Percentiles rank a stretch among this genome's conserved stretches.
These are phyloP conservation scores for Pollachius pollachius DNA, from an alignment of 2,113 vertebrate species.

Conservation along the genomic window DNA sequence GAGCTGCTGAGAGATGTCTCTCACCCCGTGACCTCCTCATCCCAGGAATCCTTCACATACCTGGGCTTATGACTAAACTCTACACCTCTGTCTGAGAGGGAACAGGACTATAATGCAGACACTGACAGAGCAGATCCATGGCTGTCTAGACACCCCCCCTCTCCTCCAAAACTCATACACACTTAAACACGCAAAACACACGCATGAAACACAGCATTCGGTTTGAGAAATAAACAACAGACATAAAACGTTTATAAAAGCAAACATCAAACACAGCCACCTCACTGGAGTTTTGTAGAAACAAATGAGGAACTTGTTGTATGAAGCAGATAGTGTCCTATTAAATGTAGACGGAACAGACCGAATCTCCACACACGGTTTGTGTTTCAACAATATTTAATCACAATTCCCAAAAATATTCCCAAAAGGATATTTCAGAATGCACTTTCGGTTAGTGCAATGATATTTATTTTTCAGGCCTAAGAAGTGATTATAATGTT, in stretches of 20 bases:
- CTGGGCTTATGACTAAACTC: constrained; percentile 46
- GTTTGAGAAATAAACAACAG: not conserved
- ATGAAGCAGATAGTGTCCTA: no score
- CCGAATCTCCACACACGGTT: no score
- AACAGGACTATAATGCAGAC: constrained; percentile 41
- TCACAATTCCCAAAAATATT: no score
- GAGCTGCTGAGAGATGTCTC: constrained; percentile 68
- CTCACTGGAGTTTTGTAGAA: no score
- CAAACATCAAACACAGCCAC: no score
- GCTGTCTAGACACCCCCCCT: constrained; percentile 7
- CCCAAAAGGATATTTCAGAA: no score
- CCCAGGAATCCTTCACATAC: constrained; percentile 56
- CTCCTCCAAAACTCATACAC: not conserved
- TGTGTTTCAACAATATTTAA: no score
- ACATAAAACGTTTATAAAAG: not conserved
- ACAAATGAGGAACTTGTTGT: no score
- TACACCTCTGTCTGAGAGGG: constrained; percentile 39
- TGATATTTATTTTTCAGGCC: no score
- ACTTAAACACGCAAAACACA: not conserved
- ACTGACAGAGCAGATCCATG: constrained; percentile 20
- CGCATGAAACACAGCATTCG: not conserved
- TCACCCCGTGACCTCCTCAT: constrained; percentile 54
- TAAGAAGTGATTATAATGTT: no score
- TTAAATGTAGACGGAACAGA: no score
- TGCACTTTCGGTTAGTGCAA: no score